Conservation (phyloP, 2,797 vertebrate genomes). For the Delichon dasypus region DNA sequence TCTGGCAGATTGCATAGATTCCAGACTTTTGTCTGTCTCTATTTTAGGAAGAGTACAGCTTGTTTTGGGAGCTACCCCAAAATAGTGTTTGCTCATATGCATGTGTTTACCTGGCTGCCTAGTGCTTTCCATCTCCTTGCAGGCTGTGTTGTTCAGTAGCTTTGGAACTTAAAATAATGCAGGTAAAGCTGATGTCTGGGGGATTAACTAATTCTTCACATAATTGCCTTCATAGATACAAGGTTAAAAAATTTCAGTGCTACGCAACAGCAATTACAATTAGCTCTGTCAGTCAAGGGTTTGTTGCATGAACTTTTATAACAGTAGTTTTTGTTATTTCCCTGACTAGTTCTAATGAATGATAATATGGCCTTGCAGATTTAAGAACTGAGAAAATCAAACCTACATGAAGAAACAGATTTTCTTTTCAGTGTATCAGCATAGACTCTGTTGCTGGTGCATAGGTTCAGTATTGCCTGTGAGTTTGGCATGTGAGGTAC, state of each 20-base stretch:
- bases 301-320: background rate
- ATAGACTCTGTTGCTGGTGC: background rate
- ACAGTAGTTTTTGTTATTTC: background rate
- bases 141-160: background rate
- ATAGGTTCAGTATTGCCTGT: background rate
- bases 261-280: background rate
- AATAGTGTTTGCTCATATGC: background rate
- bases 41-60: constrained; percentile 9
- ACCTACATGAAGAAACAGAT: background rate
- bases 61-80: background rate
- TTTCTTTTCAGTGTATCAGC: background rate
- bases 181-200: constrained; percentile 11
- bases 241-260: background rate
- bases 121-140: background rate
- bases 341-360: background rate
- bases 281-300: background rate
- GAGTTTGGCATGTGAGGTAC: background rate
- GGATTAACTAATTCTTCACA: constrained; percentile 13
- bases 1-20: background rate
- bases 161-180: background rate
- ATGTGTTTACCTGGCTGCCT: constrained; percentile 5
- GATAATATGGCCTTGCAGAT: background rate
- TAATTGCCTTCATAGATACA: background rate
- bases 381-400: background rate
- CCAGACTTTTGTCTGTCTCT: background rate